Conservation (phyloP, 2,113 vertebrate genomes). For the Hymenochirus boettgeri region DNA sequence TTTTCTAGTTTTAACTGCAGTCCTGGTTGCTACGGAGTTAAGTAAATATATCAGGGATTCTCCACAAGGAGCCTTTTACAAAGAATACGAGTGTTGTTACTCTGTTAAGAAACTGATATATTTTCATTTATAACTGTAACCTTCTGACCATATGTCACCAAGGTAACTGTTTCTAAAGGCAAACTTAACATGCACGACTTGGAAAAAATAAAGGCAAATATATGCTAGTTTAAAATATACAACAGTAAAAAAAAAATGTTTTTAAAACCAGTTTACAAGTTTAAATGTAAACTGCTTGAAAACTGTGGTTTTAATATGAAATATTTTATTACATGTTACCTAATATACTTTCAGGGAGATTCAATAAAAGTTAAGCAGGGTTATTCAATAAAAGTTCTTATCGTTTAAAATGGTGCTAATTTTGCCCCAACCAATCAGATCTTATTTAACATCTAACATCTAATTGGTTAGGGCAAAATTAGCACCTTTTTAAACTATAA, state of each 20-base stretch:
- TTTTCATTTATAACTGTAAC: constrained; percentile 10
- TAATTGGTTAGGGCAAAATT: no score
- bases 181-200: constrained; percentile 32
- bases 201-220: constrained; percentile 24
- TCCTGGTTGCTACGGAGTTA: constrained; percentile 22
- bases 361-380: no score
- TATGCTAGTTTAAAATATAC: constrained; percentile 18
- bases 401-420: no score
- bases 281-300: no score
- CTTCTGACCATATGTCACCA: constrained; percentile 20
- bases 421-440: no score
- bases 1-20: constrained; percentile 22
- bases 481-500: no score
- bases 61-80: constrained; percentile 16
- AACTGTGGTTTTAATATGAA: no score
- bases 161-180: constrained; percentile 30
- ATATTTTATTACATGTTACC: no score
- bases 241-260: background rate
- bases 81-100: constrained; percentile 16
- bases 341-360: no score
- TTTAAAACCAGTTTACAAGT: no score
- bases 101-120: constrained; percentile 16
- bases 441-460: no score
- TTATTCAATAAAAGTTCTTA: no score
- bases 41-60: constrained; percentile 16